These are phyloP conservation scores for Psylliodes chrysocephalus DNA, from an alignment of 2,888 invertebrate genomes.

Conservation along the genomic window DNA sequence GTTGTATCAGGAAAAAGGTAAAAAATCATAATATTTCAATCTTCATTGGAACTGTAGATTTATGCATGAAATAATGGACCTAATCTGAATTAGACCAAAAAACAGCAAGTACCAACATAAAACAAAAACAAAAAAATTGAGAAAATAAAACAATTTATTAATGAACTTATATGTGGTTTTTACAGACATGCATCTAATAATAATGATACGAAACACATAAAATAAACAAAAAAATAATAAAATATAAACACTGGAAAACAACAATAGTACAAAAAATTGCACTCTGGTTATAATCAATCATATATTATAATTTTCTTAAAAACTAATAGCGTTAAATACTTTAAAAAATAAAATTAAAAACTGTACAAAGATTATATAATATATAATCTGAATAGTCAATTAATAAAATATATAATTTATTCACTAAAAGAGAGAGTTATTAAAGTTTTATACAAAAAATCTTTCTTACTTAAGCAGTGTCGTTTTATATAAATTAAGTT, in stretches of 20 bases:
- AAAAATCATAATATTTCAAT: too few relatives aligned
- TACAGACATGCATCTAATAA: slow-evolving; percentile 46
- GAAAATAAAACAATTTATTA: slow-evolving; percentile 56
- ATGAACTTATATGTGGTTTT: slow-evolving; percentile 42
- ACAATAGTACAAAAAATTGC: slow-evolving; percentile 35
- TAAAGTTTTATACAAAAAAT: slow-evolving; percentile 5
- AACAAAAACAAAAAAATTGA: slow-evolving; percentile 49
- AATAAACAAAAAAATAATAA: slow-evolving; percentile 39
- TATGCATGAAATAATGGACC: too few relatives aligned
- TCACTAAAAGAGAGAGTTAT: not conserved
- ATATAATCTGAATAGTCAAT: not conserved
- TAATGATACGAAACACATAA: slow-evolving; percentile 40
- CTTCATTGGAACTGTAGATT: too few relatives aligned
- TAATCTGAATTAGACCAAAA: not conserved
- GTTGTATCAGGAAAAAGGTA: too few relatives aligned
- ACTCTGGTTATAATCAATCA: slow-evolving; percentile 18
- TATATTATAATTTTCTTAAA: slow-evolving; percentile 5
- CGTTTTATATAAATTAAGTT: slow-evolving; percentile 6
- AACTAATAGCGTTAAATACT: slow-evolving; percentile 20
- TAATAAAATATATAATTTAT: not conserved
- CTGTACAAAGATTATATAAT: slow-evolving; percentile 26
- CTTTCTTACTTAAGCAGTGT: slow-evolving; percentile 9
- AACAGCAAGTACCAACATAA: slow-evolving; percentile 62
- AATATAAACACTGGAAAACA: slow-evolving; percentile 37
- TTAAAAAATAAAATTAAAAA: slow-evolving; percentile 24